These are phyloP conservation scores for Apistogramma diplotaenia DNA, from an alignment of 2,113 vertebrate species.

Conservation along the genomic window DNA sequence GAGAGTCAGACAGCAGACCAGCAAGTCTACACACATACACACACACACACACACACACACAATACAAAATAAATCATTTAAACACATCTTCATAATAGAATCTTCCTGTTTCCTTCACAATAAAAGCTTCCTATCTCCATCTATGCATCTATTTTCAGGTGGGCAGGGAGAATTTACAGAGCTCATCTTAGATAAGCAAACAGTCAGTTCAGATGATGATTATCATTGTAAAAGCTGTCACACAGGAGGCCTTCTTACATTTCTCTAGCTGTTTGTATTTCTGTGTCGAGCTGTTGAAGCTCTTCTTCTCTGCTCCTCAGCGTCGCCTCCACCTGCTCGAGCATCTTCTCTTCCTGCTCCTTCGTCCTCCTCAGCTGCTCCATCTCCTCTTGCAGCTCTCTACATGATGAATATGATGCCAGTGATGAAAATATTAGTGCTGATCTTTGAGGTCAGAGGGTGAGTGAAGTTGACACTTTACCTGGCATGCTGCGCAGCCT, in stretches of 20 bases:
- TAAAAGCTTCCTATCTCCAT: neutral
- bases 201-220: too few relatives aligned
- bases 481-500: conserved; percentile 82
- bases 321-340: conserved; percentile 17
- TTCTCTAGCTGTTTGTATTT: neutral
- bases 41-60: neutral
- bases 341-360: neutral
- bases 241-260: conserved; percentile 1
- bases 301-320: conserved; percentile 19
- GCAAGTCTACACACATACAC: conserved; percentile 13
- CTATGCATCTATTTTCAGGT: too few relatives aligned
- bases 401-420: neutral
- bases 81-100: neutral
- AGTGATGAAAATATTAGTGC: neutral
- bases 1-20: conserved; percentile 4
- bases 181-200: too few relatives aligned
- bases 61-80: neutral
- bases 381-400: conserved; percentile 32
- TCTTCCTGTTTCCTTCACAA: neutral
- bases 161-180: too few relatives aligned
- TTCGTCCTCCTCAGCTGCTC: conserved; percentile 34
- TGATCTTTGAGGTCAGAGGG: neutral
- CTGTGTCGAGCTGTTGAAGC: neutral
- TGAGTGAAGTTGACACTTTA: conserved; percentile 39
- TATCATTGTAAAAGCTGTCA: too few relatives aligned